Percentiles rank a stretch among this genome's conserved stretches.
Evolutionary conservation across 2,888 invertebrate genomes (phyloP).

Genomic region (Teleogryllus oceanicus): DNA sequence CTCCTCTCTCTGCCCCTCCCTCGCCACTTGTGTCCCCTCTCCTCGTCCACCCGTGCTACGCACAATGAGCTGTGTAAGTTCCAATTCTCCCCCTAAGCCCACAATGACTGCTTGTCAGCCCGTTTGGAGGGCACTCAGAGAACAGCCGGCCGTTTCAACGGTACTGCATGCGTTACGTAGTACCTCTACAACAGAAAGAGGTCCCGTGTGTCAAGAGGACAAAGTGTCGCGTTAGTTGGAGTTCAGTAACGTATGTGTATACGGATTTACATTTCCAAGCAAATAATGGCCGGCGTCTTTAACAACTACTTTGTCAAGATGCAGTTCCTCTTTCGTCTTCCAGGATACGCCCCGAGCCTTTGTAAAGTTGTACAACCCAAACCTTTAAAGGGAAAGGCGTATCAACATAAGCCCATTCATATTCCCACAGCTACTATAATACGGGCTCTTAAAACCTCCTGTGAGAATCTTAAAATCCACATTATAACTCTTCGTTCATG

Average conservation of each 20-base stretch:
- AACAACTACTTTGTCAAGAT: background rate
- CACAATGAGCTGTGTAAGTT: slow-evolving; percentile 1
- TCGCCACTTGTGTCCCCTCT: background rate
- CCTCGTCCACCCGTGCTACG: background rate
- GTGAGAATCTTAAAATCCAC: no score
- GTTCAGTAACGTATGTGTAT: background rate
- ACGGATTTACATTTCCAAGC: background rate
- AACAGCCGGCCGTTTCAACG: background rate
- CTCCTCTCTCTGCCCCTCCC: no score
- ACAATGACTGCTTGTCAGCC: background rate
- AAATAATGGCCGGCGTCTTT: background rate
- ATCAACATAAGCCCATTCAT: no score
- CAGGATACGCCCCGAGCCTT: no score
- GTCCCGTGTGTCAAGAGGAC: background rate
- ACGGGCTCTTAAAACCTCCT: no score
- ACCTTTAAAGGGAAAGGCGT: no score
- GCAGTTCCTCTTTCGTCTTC: no score
- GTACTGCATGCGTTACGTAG: background rate
- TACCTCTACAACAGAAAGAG: background rate
- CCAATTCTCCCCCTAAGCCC: background rate
- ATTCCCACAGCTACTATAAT: no score
- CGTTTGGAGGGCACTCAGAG: slow-evolving; percentile 18
- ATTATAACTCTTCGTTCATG: no score
- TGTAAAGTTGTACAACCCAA: no score
- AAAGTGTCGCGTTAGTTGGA: background rate